Evolutionary conservation across 92 coral and sea anemone genomes (phyloP), one percentile per base, ranked within the genome.

Genomic region (Epizoanthus ramosus): DNA sequence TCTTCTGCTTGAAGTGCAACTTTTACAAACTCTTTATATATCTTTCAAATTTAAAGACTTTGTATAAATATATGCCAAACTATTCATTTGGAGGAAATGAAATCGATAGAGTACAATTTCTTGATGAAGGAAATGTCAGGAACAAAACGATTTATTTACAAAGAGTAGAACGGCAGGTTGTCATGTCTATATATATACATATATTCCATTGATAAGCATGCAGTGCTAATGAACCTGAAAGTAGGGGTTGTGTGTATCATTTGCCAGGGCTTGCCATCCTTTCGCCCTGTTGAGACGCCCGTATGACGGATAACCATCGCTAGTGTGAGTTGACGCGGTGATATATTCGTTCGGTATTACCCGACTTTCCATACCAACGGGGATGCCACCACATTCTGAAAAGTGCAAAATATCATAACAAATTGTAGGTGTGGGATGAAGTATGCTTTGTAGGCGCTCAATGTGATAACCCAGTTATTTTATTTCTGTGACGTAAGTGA

Each of bases 291-390:
- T 77, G 37, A 77, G 39, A 21, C 82, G 57, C 14, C 82, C 82
- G 41, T n/a, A 77, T 5, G 82, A 77, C 39, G 82, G 82, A 22
- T 59, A 41, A 4, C 82, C 82, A 37, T 77, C 82, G 1, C 19
- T 37, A 21, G 82, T 60, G 54, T 16, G 21, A 3, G 71, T 18
- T 22, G 82, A 77, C 14, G 82, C 82, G 1, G 70, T 63, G 69
- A 77, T 37, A 21, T 60, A 77, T 1, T 25, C 52, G 57, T 77
- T 59, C 0, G 82, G 82, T 77, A 77, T 61, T 21, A 25, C 21
- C 13, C 59, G 35, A 63, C 71, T 77, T n/a, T 77, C 82, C 71
- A 77, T 77, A 8, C 82, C 82, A 60, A 77, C 43, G 57, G 82
- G 71, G 0, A 21, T 21, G 10, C 82, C 71, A 17, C 17, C 82